Evolutionary conservation across 2,888 invertebrate species (phyloP), one percentile per base, ranked within the genome.

Genomic region (Drosophila lacicola): DNA sequence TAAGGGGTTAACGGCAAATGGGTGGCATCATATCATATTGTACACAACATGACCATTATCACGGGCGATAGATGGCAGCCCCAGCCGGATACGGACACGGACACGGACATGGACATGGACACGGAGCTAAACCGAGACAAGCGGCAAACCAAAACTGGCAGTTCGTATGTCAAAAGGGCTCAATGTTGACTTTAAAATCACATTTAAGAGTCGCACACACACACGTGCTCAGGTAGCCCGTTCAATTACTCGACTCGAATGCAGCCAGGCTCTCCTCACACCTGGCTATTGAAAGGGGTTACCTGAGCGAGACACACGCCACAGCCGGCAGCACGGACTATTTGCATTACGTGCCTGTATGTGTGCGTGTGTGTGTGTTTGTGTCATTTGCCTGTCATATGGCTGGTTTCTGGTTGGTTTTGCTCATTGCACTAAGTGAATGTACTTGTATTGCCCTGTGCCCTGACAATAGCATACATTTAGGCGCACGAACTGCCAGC

Each of bases 141-240:
- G 82, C 84, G 80, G 82, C 80, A 74, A 85, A 79, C 88, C 79
- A 70, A 79, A 88, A 65, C 69, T 78, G 88, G 64, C 84, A 86
- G 81, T 73, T 86, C 79, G 67, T 79, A 69, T 80, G 80, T 88
- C 85, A 85, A 60, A 70, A 69, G 33, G 54, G 54, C 64, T 78
- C 68, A 64, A 69, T 81, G 78, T 86, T 86, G 87, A 76, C 87
- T 85, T 87, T 86, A 83, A 83, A 83, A 78, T 88, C 80, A 80
- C 74, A 87, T 86, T 81, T 64, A 86, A 83, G 73, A 75, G 70
- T 41, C 25, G 19, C 34, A 51, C 34, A 54, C 33, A 39, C 55
- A 56, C 19, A 56, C 51, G 44, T 25, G 25, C 17, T 17, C 19
- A 49, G 45, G 55, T 62, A 55, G 70, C 53, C 67, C 54, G 84